A percentile compares a stretch with the other conserved stretches of the same genome.
Evolutionary conservation across 2,888 invertebrate species (phyloP).

Genomic region (Bimastos eiseni): DNA sequence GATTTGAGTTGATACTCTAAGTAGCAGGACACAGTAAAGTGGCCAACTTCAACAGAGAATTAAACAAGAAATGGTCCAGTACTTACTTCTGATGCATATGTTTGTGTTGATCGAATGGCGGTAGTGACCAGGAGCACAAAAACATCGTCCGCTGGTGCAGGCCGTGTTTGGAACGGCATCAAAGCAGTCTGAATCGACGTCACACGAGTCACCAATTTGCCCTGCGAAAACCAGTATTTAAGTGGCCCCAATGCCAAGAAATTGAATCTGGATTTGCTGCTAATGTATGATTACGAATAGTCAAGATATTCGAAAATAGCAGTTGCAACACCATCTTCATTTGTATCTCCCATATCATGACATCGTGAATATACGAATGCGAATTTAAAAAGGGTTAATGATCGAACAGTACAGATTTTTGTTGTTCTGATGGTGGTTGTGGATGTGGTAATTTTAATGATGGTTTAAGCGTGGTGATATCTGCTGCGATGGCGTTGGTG

Average conservation of each 20-base stretch:
- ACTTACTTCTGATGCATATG: not conserved
- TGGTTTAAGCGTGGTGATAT: too few species aligned
- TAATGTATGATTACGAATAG: not conserved
- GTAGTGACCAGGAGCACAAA: not conserved
- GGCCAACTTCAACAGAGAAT: not conserved
- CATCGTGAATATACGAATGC: too few species aligned
- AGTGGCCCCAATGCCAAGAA: not conserved
- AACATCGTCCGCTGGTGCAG: not conserved
- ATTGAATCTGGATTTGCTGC: not conserved
- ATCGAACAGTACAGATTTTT: too few species aligned
- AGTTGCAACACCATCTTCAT: too few species aligned
- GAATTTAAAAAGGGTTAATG: too few species aligned
- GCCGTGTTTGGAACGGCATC: constrained; percentile 8
- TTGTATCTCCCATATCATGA: too few species aligned
- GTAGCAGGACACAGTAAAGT: not conserved
- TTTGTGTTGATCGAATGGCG: not conserved
- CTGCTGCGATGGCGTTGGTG: too few species aligned
- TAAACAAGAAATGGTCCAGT: not conserved
- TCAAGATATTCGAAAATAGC: not conserved
- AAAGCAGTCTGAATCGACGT: not conserved
- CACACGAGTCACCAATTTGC: not conserved
- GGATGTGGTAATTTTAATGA: too few species aligned
- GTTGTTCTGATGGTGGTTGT: too few species aligned
- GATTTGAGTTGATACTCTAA: not conserved
- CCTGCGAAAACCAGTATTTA: not conserved